Percentiles rank a stretch among this genome's conserved stretches.
Conservation (phyloP, 1,140 invertebrate species). For the Nebria ingens region DNA sequence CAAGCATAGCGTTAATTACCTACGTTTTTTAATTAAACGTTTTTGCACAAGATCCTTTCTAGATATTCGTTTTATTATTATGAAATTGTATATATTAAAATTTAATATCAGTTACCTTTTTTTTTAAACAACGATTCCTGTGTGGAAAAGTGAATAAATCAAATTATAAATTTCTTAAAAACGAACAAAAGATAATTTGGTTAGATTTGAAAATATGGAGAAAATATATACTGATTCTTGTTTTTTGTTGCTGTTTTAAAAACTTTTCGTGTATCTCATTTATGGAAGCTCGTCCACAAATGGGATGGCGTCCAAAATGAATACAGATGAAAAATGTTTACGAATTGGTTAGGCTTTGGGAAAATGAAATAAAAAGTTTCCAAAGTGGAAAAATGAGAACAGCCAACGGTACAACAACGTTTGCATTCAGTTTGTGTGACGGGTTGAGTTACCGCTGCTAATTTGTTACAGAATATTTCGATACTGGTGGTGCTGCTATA, state of each 20-base stretch:
- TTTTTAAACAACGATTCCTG: too few species aligned
- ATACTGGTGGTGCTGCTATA: constrained; percentile 57
- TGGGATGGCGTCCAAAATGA: neutral
- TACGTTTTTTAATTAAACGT: too few species aligned
- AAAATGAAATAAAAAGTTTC: neutral
- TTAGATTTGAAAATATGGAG: too few species aligned
- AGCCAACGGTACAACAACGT: neutral
- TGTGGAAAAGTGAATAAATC: too few species aligned
- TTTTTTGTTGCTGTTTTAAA: neutral
- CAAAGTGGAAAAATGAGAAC: neutral
- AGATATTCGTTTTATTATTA: too few species aligned
- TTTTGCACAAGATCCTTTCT: too few species aligned
- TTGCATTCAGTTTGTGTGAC: neutral
- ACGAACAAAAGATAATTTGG: too few species aligned
- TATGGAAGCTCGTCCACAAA: neutral
- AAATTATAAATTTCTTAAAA: too few species aligned
- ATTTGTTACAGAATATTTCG: constrained; percentile 55
- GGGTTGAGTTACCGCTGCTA: constrained; percentile 3
- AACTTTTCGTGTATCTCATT: constrained; percentile 4
- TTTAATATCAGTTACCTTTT: too few species aligned
- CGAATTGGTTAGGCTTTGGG: neutral
- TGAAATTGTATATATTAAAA: too few species aligned
- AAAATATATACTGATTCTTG: too few species aligned
- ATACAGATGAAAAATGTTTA: neutral
- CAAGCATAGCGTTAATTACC: too few species aligned